Base-by-base conservation (phyloP, 2,797 vertebrate genomes). In the Miopithecus talapoin region DNA sequence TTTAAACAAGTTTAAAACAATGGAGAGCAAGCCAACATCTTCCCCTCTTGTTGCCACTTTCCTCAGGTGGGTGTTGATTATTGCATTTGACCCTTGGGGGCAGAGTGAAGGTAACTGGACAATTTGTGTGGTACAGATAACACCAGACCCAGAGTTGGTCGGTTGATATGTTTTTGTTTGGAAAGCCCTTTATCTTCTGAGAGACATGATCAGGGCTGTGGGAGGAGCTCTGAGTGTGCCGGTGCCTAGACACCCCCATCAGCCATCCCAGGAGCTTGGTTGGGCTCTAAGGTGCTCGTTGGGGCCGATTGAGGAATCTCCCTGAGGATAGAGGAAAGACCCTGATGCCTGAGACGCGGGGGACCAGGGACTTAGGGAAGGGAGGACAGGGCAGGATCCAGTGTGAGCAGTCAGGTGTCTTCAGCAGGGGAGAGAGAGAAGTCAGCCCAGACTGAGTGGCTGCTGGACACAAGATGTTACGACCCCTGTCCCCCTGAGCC, bases 401-500 rank as follows among this genome's bases (percentile, higher is more conserved):
- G 28, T 64, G 61, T 59, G 26, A 79, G 24, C 1, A 8, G 19
- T 28, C 39, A 57, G 7, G 46, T 43, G 8, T 48, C 30, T 68
- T 85, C 41, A 79, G 17, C 17, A 30, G 6, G 21, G 43, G 7
- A 8, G 14, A 28, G 55, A 48, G 48, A 48, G 55, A 46, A 8
- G 24, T 12, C 7, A 74, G n/a, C 75, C 53, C 43, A 48, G 55
- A 46, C 2, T 33, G 28, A 36, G 22, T 30, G 57, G 26, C 16
- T 48, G 55, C 46, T 24, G 64, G 46, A 75, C 59, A 8, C n/a
- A 19, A 72, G 19, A 72, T 33, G 41, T 94, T 68, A 28, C 0
- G 2, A 75, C 22, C 22, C n/a, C 17, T 4, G 8, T 55, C 13
- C 39, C 9, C 39, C 48, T 19, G 6, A 50, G 50, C 6, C 0